phyloP scores from a whole-genome alignment of 2,113 vertebrate species.

The Perca schrenkii region DNA sequence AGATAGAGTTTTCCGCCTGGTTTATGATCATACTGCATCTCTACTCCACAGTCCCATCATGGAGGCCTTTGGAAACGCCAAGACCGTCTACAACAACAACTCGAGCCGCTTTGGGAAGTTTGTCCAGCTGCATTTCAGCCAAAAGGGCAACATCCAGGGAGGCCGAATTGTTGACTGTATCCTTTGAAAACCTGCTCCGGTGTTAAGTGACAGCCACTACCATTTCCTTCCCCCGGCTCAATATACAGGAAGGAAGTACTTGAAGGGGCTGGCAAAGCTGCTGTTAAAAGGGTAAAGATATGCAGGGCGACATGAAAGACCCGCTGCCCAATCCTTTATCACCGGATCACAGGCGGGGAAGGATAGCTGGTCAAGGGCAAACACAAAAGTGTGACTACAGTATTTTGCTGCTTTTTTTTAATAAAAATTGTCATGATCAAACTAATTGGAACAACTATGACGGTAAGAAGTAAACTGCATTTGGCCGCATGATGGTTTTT shows the following conservation, averaged over 20 bases:
- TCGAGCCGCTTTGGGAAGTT: constrained; percentile 99
- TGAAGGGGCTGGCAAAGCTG: background rate
- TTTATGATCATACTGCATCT: background rate
- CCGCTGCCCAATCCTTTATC: background rate
- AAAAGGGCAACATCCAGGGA: constrained; percentile 97
- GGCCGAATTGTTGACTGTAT: constrained; percentile 99
- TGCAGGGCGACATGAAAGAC: background rate
- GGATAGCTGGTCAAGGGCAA: background rate
- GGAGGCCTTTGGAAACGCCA: constrained; percentile 98
- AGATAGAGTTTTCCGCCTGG: background rate
- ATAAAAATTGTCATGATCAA: too few relatives aligned
- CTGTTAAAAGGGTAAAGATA: background rate
- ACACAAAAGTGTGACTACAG: background rate
- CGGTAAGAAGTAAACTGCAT: background rate
- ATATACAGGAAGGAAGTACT: constrained; percentile 7
- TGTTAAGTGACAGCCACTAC: constrained; percentile 7
- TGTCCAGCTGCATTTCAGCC: constrained; percentile 94
- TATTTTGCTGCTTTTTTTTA: background rate
- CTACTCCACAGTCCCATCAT: constrained; percentile 91
- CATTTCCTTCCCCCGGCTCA: background rate
- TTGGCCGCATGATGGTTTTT: background rate
- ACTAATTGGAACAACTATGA: background rate
- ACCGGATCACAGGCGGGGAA: too few relatives aligned
- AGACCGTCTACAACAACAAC: constrained; percentile 99
- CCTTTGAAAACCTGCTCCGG: constrained; percentile 69